Evolutionary conservation across 37 sponge, comb jelly and placozoan genomes (phyloP), one percentile per base, ranked within the genome.

Genomic region (Amphimedon queenslandica): DNA sequence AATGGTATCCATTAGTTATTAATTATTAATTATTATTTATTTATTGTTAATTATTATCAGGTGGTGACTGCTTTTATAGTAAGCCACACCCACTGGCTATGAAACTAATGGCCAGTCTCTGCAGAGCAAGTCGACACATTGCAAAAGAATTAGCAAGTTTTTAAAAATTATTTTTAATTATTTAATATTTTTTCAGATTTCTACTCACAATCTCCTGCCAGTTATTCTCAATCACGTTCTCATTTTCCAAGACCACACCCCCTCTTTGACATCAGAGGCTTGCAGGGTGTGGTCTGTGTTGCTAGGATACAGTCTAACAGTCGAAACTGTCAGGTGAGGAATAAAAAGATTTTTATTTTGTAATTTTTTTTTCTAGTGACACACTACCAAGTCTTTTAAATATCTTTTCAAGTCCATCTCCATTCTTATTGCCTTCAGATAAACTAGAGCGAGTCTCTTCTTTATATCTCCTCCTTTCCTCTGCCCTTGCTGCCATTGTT

Each of bases 81-180:
- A 37, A 24, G 8, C 84, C 92, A 3, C 67, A 42, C n/a, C 71
- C 79, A 4, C 55, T 57, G 3, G 92, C 89, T 40, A 33, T 91
- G 53, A 72, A 68, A 37, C 81, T 91, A 66, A 53, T 87, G 13
- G 35, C n/a, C n/a, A 71, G 76, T 37, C 42, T 91, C 35, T 66
- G 76, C 43, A 38, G 74, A 51, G 89, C 92, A 34, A 70, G 89
- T 6, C 72, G 92, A 29, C 71, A 82, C 72, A 37, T 91, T 6
- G 66, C 92, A 11, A 32, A 73, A 56, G 42, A 61, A 6, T 56
- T 91, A 84, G 92, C 87, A 39, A 67, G 79, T 36, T 18, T 70
- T 16, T 36, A 18, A 29, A 34, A 16, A 64, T 10, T 10, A 35
- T 38, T 13, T 64, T 13, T 58, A 13, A 34, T 35, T 3, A 37